Base-by-base conservation (phyloP, 2,888 invertebrate genomes). In the Pristionchus maxplancki region DNA sequence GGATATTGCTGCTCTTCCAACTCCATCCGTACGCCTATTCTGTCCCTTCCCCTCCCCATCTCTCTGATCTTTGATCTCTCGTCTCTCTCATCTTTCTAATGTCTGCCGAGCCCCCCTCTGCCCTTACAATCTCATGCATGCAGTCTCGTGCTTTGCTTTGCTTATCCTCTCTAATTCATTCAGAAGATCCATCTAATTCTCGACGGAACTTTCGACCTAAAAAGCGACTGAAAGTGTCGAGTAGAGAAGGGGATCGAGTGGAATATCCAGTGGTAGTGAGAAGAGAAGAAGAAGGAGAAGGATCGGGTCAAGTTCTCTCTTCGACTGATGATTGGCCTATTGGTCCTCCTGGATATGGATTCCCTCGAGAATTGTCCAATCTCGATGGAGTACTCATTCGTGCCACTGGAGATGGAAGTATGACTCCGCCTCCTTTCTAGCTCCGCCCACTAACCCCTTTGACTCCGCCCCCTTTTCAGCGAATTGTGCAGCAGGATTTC, bases 1-100 rank as follows among this genome's bases (percentile, higher is more conserved):
- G 94, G 94, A 89, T 93, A 94, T 89, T 94, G 94, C 90, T 94
- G 94, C 91, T 92, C 91, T 34, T 90, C 92, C 50, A 40, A 34
- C 34, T 48, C 87, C 53, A 74, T 87, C 78, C 87, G 87, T 87
- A 78, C 50, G 87, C 13, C 20, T 48, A 8, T 53, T 34, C 28
- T 48, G n/a, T 4, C 40, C 15, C 5, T 13, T 84, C 3, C 50
- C 48, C 84, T 84, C 62, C 37, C 24, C 40, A 24, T 50, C 50
- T 50, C 81, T 71, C 71, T 37, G 31, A 31, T 37, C 71, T 37
- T 24, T 71, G 15, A 31, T 71, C 34, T 71, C 71, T 81, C 58
- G 34, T 84, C 58, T 84, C 58, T 50, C 31, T 81, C 15, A 3
- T 44, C 81, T 50, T 50, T 81, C 81, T 50, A 48, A 48, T 44